Percentiles rank a stretch among this genome's conserved stretches.
Evolutionary conservation across 2,797 vertebrate species (phyloP).

Genomic region (Salmo trutta): DNA sequence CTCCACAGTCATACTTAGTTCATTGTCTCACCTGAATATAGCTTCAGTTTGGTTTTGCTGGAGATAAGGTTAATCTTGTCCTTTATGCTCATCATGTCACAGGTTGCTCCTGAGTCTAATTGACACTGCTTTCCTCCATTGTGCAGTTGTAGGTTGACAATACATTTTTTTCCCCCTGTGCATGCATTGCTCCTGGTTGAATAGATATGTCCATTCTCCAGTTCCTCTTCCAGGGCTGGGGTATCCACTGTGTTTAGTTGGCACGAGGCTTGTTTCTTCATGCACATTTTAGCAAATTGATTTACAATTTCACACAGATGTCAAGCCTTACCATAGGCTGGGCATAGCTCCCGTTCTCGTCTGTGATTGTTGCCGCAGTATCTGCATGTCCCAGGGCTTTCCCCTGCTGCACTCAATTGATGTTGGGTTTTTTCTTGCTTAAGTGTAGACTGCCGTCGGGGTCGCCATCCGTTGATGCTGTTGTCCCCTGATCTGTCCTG

Average conservation of each 20-base stretch:
- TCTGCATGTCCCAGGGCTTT: not conserved
- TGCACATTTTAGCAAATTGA: conserved; percentile 36
- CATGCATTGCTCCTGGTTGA: not conserved
- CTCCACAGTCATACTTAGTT: conserved; percentile 18
- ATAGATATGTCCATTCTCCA: not conserved
- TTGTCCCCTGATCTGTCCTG: not conserved
- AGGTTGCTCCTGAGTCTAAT: conserved; percentile 14
- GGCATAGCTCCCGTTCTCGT: not conserved
- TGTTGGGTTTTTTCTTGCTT: not conserved
- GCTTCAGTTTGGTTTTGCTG: conserved; percentile 29
- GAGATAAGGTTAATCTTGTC: conserved; percentile 11
- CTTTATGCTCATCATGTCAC: conserved; percentile 23
- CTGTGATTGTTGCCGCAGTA: not conserved
- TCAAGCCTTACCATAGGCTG: not conserved
- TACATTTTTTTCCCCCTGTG: conserved; percentile 4
- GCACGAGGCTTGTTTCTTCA: not conserved
- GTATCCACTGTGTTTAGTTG: not conserved
- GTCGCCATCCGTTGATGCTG: not conserved
- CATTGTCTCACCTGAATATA: conserved; percentile 27
- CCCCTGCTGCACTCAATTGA: not conserved
- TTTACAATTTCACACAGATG: conserved; percentile 15
- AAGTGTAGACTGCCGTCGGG: not conserved
- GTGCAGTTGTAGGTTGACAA: conserved; percentile 19
- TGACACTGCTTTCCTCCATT: too few species aligned
- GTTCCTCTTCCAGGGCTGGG: not conserved